Conservation (phyloP, 2,797 vertebrate genomes). For the Falco cherrug region DNA sequence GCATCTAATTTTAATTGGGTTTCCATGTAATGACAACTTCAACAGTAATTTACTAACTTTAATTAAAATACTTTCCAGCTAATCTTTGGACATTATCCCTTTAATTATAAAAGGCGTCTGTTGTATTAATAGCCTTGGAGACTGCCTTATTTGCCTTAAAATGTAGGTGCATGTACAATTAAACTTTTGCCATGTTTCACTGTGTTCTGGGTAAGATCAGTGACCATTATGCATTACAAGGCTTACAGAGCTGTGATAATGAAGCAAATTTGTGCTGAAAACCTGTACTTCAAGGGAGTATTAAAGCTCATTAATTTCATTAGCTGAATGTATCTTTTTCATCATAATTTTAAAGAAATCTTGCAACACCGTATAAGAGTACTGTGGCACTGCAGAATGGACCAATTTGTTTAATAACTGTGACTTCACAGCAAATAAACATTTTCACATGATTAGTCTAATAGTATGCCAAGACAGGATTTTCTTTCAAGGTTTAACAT, state of each 20-base stretch:
- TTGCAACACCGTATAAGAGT: neutral
- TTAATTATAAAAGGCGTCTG: conserved; percentile 63
- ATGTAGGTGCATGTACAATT: conserved; percentile 68
- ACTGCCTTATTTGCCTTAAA: conserved; percentile 67
- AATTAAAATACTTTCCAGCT: conserved; percentile 59
- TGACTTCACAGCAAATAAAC: conserved; percentile 59
- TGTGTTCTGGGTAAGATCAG: conserved; percentile 46
- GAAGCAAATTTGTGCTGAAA: conserved; percentile 57
- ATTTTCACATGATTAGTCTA: conserved; percentile 52
- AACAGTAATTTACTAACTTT: conserved; percentile 62
- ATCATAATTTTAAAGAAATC: conserved; percentile 38
- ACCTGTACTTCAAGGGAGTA: conserved; percentile 57
- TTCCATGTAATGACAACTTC: conserved; percentile 44
- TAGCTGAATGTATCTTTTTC: conserved; percentile 55
- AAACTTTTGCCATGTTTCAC: conserved; percentile 59
- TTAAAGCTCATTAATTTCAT: conserved; percentile 69
- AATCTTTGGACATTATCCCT: conserved; percentile 65
- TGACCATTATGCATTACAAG: conserved; percentile 55
- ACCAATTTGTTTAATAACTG: conserved; percentile 52
- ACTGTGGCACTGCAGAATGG: neutral
- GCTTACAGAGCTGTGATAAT: conserved; percentile 64
- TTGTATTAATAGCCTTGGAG: conserved; percentile 60
- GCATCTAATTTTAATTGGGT: conserved; percentile 40
- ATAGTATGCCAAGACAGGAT: neutral
- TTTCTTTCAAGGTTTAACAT: conserved; percentile 21